Evolutionary conservation across 2,797 vertebrate genomes (phyloP).

Genomic region (Protosalanx chinensis): DNA sequence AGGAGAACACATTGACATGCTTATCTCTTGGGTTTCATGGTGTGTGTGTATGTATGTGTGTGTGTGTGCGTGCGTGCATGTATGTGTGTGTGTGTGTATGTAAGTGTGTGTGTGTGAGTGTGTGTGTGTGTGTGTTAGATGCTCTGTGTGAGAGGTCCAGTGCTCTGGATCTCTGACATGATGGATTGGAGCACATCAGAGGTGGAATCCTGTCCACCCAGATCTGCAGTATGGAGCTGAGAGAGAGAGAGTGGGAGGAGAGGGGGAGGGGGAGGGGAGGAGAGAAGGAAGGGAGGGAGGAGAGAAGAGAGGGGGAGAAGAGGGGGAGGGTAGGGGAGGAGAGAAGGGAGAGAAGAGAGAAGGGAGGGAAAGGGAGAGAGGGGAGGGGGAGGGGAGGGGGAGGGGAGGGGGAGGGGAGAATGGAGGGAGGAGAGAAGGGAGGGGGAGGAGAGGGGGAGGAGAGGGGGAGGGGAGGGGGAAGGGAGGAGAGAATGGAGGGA

Average conservation of each 20-base stretch:
- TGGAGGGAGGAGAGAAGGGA: too few species aligned
- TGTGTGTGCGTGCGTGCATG: slow-evolving; percentile 5
- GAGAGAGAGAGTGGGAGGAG: background rate
- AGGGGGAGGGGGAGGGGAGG: background rate
- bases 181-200: slow-evolving; percentile 79
- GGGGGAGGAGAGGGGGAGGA: background rate
- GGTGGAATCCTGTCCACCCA: slow-evolving; percentile 80
- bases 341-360: background rate
- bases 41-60: slow-evolving; percentile 4
- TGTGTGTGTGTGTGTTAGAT: slow-evolving; percentile 28
- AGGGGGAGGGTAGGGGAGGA: background rate
- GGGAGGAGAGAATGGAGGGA: slow-evolving; percentile 29
- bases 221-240: slow-evolving; percentile 70
- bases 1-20: background rate
- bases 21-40: background rate
- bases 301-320: too few species aligned
- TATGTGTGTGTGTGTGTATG: slow-evolving; percentile 6
- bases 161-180: slow-evolving; percentile 68
- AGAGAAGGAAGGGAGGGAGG: background rate
- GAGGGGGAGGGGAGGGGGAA: background rate
- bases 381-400: too few species aligned
- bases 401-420: background rate
- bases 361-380: background rate
- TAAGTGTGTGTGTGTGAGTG: slow-evolving; percentile 8
- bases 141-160: slow-evolving; percentile 46